Base-by-base conservation (phyloP, 2,797 vertebrate genomes). In the Nannoperca australis region DNA sequence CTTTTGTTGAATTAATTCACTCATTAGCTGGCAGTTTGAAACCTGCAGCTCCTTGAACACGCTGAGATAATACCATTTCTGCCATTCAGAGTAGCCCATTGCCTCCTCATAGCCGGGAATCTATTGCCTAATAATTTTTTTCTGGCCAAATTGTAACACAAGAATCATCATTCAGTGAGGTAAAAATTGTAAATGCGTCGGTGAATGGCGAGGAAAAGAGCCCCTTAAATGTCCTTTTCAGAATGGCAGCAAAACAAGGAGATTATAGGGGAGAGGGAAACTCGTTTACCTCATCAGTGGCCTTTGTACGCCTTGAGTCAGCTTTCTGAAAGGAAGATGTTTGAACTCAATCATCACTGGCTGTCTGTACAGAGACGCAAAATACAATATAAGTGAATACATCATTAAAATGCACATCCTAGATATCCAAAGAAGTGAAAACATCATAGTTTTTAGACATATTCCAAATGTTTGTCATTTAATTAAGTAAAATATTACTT, bases 1-100 rank as follows among this genome's bases (percentile, higher is more conserved):
- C 70, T 87, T 94, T 94, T 84, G 91, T 87, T 79, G 76, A 92
- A 91, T 90, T 91, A 89, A 93, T 91, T 87, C 91, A 94, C 94
- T 94, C 94, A 94, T 95, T 94, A 93, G 92, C 60, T 66, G 89
- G 76, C 44, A 36, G 85, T 91, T 76, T 88, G 67, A 90, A 91
- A 95, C 87, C 87, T 91, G 73, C 86, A 79, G 83, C 88, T 89
- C 91, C 86, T 85, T 75, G 90, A 85, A 85, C 75, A 84, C 73
- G 60, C 76, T 72, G n/a, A 85, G 91, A 89, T 91, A 94, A 93
- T 92, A 90, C 88, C 79, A 84, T 60, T 84, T 82, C 82, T 83
- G 84, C 84, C 81, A 82, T 90, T 86, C 90, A 86, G 1, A 4
- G 76, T 7, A 34, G 71, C 81, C 84, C 65, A 84, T 82, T 91